Base-by-base conservation (phyloP, 2,888 invertebrate species). In the Caenorhabditis becei region DNA sequence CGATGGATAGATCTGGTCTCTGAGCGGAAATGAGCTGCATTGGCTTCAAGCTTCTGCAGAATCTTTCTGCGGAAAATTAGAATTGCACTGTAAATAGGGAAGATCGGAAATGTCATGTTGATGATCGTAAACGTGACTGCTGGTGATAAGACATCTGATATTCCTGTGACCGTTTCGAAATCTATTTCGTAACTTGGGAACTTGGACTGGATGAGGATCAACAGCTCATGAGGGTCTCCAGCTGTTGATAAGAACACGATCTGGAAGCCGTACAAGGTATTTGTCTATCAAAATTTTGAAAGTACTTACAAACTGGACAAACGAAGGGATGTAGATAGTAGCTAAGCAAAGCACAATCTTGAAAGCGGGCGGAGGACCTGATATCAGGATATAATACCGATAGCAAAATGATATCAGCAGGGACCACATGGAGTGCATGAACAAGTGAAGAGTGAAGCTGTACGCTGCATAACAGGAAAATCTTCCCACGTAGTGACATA, bases 1-100 rank as follows among this genome's bases (percentile, higher is more conserved):
- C 61, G 66, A 37, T 79, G 78, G 16, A 79, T 70, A 1, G 49
- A 51, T 14, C 49, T 51, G 18, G 78, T 79, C 26, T 79, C 78
- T 1, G 59, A 49, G 26, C 78, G 37, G n/a, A 79, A 28, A 23
- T 79, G 66, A 14, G 59, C 28, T 2, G 78, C 41, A 18, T 61
- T 67, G 1, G 26, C 44, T 3, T 56, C 59, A 0, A 79, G 65
- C 18, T 49, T 61, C 26, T 49, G 54, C 4, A 67, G 26, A 18
- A 79, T 79, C 44, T 72, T 72, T 44, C 54, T 28, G 0, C 72
- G 65, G 18, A 79, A 47, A 1, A 66, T 37, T 1, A 79, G 62
- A 23, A 79, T 72, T 5, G 61, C 65, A 18, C 37, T 66, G 56
- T 79, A 72, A 23, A 79, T 79, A 0, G 78, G 66, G 44, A 79